A percentile compares a stretch with the other conserved stretches of the same genome.
phyloP scores from a whole-genome alignment of 2,888 invertebrate genomes.

The Steinernema scapterisci region DNA sequence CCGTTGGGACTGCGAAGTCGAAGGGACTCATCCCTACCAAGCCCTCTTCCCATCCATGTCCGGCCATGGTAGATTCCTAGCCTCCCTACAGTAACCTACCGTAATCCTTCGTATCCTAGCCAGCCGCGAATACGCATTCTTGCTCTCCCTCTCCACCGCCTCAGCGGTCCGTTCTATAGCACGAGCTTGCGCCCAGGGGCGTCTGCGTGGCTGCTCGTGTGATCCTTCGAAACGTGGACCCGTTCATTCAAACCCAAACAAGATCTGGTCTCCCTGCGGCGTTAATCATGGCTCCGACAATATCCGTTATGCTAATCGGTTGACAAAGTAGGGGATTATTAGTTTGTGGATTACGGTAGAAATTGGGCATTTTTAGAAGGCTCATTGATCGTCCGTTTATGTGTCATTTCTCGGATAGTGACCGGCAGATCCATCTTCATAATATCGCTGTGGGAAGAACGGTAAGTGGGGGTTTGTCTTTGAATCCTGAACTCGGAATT shows the following conservation, averaged over 20 bases:
- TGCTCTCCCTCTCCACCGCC: slow-evolving; percentile 72
- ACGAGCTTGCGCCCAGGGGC: slow-evolving; percentile 71
- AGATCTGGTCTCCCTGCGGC: slow-evolving; percentile 26
- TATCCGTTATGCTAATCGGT: slow-evolving; percentile 18
- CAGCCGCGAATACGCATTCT: slow-evolving; percentile 72
- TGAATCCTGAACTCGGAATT: too few species aligned
- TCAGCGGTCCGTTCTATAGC: slow-evolving; percentile 73
- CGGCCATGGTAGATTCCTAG: not conserved
- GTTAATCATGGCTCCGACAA: slow-evolving; percentile 29
- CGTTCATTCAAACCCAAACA: slow-evolving; percentile 10
- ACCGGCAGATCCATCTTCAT: slow-evolving; percentile 16
- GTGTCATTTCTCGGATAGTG: slow-evolving; percentile 11
- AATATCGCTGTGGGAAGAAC: slow-evolving; percentile 25
- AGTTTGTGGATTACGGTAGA: not conserved
- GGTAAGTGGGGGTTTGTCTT: too few species aligned
- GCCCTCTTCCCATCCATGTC: slow-evolving; percentile 11
- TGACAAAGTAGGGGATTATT: slow-evolving; percentile 12
- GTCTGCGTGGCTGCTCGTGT: slow-evolving; percentile 73
- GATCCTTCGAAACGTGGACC: slow-evolving; percentile 52
- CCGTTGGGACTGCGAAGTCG: slow-evolving; percentile 14
- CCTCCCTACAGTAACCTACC: too few species aligned
- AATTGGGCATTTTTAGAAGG: not conserved
- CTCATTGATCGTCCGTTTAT: slow-evolving; percentile 10
- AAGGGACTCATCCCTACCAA: slow-evolving; percentile 21
- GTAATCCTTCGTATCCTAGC: slow-evolving; percentile 67